phyloP scores from a whole-genome alignment of 1,140 invertebrate genomes.

The Ericerus pela region DNA sequence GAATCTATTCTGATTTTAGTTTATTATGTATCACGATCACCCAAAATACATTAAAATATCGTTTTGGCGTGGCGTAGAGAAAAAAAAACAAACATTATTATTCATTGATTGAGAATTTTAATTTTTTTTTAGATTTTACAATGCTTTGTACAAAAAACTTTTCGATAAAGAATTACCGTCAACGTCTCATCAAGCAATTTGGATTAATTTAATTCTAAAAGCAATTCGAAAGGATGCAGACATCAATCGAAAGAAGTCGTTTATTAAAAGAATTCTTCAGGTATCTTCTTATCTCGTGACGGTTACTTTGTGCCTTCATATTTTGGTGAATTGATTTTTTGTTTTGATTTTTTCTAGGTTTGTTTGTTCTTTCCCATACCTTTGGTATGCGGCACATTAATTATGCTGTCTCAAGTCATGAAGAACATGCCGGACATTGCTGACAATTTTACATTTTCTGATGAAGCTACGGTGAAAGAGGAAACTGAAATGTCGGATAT shows the following conservation, averaged over 20 bases:
- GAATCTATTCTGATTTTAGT: too few relatives aligned
- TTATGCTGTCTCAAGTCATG: constrained; percentile 56
- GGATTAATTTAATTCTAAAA: constrained; percentile 77
- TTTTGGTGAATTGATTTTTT: background rate
- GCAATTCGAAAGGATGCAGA: constrained; percentile 65
- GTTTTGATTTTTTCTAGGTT: constrained; percentile 27
- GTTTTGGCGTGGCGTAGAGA: too few relatives aligned
- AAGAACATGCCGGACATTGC: constrained; percentile 17
- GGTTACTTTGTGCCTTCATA: background rate
- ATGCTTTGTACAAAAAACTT: constrained; percentile 75
- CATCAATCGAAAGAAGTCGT: constrained; percentile 54
- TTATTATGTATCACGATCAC: too few relatives aligned
- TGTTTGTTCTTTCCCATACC: constrained; percentile 38
- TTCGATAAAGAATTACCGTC: constrained; percentile 55
- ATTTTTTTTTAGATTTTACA: constrained; percentile 63
- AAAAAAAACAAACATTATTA: too few relatives aligned
- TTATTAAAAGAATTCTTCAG: constrained; percentile 81
- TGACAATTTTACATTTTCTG: constrained; percentile 10
- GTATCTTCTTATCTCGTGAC: constrained; percentile 32
- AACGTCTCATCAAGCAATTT: constrained; percentile 59
- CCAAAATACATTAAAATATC: too few relatives aligned
- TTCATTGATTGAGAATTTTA: constrained; percentile 13
- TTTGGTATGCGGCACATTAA: constrained; percentile 60
- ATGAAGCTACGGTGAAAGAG: constrained; percentile 12
- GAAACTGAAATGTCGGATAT: constrained; percentile 4